These are phyloP conservation scores for Actias luna DNA, from an alignment of 2,888 invertebrate species.

Conservation along the genomic window DNA sequence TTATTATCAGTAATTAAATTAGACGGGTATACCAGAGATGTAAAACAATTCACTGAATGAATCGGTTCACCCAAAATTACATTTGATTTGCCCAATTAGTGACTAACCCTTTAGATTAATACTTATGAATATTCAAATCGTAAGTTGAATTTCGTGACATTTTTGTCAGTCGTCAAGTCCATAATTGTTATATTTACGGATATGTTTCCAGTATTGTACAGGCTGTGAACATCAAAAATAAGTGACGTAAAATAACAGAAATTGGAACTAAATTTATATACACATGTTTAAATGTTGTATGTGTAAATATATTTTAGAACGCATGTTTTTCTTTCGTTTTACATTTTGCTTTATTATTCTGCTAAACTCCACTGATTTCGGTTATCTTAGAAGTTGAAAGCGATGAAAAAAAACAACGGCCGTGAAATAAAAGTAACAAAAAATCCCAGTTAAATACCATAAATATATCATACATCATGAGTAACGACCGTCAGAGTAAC, in stretches of 20 bases:
- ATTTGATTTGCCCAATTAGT: conserved; percentile 49
- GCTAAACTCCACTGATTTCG: too few relatives aligned
- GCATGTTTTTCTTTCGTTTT: too few relatives aligned
- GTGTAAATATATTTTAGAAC: too few relatives aligned
- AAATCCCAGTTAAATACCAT: too few relatives aligned
- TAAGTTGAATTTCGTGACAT: conserved; percentile 35
- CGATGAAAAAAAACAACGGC: too few relatives aligned
- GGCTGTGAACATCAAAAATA: not conserved
- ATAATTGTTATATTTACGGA: conserved; percentile 10
- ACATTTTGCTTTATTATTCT: too few relatives aligned
- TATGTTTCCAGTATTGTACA: not conserved
- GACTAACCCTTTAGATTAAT: conserved; percentile 39
- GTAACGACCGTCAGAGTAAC: too few relatives aligned
- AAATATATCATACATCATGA: too few relatives aligned
- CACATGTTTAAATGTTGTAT: too few relatives aligned
- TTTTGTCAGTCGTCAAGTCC: conserved; percentile 23
- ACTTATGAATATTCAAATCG: conserved; percentile 53
- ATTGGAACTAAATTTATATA: not conserved
- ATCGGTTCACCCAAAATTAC: conserved; percentile 36
- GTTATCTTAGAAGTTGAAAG: too few relatives aligned
- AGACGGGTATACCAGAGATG: not conserved
- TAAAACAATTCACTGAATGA: conserved; percentile 16
- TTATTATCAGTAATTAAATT: not conserved
- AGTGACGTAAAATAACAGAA: not conserved
- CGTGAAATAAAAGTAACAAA: too few relatives aligned